Evolutionary conservation across 2,797 vertebrate genomes (phyloP), one percentile per base, ranked within the genome.

Genomic region (Echeneis naucrates): DNA sequence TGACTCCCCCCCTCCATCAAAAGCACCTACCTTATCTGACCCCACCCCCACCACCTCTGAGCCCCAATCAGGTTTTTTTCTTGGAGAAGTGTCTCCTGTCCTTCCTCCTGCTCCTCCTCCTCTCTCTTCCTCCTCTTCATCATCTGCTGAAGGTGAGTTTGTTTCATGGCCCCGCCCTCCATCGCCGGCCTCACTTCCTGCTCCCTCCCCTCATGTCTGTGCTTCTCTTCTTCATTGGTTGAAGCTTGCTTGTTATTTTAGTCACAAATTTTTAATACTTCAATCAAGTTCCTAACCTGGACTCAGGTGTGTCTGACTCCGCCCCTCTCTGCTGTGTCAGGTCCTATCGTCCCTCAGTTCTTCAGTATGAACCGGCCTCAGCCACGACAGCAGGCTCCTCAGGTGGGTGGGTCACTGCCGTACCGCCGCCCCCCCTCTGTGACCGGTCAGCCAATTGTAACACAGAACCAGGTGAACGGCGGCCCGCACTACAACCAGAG

Each of bases 321-420:
- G 11, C 10, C 56, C 37, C 5, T 63, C 13, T 71, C 33, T 77
- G 37, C 59, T 72, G 8, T 42, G 16, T 57, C 57, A 90, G 82
- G 88, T 95, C 96, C 95, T 21, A 92, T 96, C 42, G 92, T 96
- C 17, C 95, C 97, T 78, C 97, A 99, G 92, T 99, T 99, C 94
- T 98, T 96, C 94, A 99, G 98, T 75, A 99, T 99, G 98, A 99
- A 99, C 86, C 95, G 98, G 42, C 96, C 97, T 50, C 95, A 90
- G 32, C 84, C 97, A 60, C 95, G 97, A 54, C 97, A 97, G 78
- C 95, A 94, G 0, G 87, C 94, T 19, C 94, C 95, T 0, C 93
- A 97, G 85, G 96, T 96, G 70, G 98, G 98, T 32, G 98, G 98
- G 8, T 99, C 98, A 0, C 89, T 99, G 91, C 98, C 97, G 0